A percentile compares a stretch with the other conserved stretches of the same genome.
These are phyloP conservation scores for Phenacoccus solenopsis DNA, from an alignment of 1,140 invertebrate genomes.

Conservation along the genomic window DNA sequence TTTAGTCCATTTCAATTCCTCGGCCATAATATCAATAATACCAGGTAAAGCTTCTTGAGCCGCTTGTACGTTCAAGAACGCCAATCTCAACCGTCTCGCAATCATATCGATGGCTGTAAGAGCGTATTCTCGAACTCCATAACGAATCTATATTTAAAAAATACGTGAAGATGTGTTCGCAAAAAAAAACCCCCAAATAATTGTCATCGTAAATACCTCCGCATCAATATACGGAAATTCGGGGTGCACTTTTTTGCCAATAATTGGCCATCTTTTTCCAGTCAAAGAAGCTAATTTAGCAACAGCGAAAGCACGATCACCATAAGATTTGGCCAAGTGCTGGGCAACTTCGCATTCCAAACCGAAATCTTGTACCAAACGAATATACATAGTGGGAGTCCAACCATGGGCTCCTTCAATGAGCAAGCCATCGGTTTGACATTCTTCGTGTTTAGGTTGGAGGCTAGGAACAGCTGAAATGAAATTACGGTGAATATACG, in stretches of 20 bases:
- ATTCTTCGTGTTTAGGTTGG: constrained; percentile 48
- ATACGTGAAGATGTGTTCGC: neutral
- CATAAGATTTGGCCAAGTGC: constrained; percentile 92
- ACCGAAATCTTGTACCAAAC: constrained; percentile 86
- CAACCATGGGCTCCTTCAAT: constrained; percentile 92
- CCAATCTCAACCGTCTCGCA: constrained; percentile 77
- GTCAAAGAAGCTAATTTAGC: constrained; percentile 91
- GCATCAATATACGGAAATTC: constrained; percentile 99
- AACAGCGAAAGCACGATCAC: constrained; percentile 93
- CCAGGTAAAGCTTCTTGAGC: constrained; percentile 86
- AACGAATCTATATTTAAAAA: constrained; percentile 47
- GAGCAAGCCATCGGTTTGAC: constrained; percentile 76
- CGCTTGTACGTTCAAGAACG: constrained; percentile 94
- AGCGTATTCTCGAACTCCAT: constrained; percentile 92
- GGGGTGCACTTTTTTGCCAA: constrained; percentile 89
- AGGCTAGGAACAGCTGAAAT: constrained; percentile 49
- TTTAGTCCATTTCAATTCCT: constrained; percentile 87
- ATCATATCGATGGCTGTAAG: constrained; percentile 94
- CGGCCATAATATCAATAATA: constrained; percentile 91
- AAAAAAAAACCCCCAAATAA: constrained; percentile 26
- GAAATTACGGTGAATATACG: constrained; percentile 10
- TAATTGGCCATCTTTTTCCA: constrained; percentile 91
- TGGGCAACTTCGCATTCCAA: constrained; percentile 86
- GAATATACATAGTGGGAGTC: constrained; percentile 95
- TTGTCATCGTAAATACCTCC: constrained; percentile 64